Evolutionary conservation across 2,113 vertebrate species (phyloP), one percentile per base, ranked within the genome.

Genomic region (Ochotona curzoniae): DNA sequence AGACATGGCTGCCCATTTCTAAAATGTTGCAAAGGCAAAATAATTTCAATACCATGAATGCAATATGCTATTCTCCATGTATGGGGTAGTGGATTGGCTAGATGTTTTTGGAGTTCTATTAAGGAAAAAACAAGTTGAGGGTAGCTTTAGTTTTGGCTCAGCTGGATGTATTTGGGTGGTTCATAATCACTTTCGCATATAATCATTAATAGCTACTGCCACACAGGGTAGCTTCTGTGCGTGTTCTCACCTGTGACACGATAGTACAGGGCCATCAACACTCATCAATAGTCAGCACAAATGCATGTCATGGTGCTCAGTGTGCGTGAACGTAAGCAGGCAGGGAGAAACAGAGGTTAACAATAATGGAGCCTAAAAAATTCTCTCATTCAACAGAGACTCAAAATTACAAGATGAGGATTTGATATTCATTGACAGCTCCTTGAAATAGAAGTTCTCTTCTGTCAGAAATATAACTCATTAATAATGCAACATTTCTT

Each of bases 21-120:
- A 44, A 84, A 89, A 66, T 49, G 51, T 73, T 73, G 64, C 79
- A 88, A 93, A 93, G 81, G 69, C 63, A 76, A 86, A 95, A 82
- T 35, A 0, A 4, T 30, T 75, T 75, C 51, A 75, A 67, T 49
- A 47, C 21, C 26, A 80, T 74, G 60, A 89, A 73, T 64, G 6
- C 38, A 44, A 44, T 44, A 44, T 44, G 28, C n/a, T 35, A 80
- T 5, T 44, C 32, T 35, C 57, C 49, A 18, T 15, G 10, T n/a
- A 10, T 25, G 69, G n/a, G 28, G 7, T 51, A 35, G 30, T 32
- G 66, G 35, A 47, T 74, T 51, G 57, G 7, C 49, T 73, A 89
- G 80, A 51, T 12, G 80, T 85, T 38, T 35, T 11, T 7, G 38
- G n/a, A 15, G 18, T 23, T 3, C 74, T 67, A 35, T 20, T 66